Conservation (phyloP, 2,888 invertebrate species). For the Lasioglossum vierecki region DNA sequence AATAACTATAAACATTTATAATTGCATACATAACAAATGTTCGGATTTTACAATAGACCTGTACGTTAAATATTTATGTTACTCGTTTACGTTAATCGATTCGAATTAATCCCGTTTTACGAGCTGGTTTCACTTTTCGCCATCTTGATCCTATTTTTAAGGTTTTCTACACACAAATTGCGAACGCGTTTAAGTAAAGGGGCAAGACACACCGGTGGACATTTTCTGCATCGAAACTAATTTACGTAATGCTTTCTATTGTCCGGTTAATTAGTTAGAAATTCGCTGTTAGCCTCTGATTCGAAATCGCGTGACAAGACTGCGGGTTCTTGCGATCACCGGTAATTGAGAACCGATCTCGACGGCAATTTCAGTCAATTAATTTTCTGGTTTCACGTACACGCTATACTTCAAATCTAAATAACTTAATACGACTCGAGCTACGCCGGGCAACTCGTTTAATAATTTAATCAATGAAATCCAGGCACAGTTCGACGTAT, state of each 20-base stretch:
- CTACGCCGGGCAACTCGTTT: background rate
- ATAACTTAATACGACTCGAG: background rate
- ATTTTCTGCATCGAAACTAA: conserved; percentile 11
- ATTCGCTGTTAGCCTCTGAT: background rate
- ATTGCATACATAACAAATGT: background rate
- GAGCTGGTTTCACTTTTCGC: conserved; percentile 5
- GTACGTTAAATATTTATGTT: background rate
- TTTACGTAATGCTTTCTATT: background rate
- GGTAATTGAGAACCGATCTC: background rate
- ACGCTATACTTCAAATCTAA: background rate
- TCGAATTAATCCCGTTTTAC: background rate
- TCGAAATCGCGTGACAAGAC: conserved; percentile 6
- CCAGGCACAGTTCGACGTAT: background rate
- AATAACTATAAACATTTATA: background rate
- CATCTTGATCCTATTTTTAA: background rate
- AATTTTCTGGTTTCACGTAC: background rate
- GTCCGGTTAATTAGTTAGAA: conserved; percentile 14
- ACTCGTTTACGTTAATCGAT: background rate
- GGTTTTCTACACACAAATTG: conserved; percentile 4
- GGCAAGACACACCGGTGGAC: background rate
- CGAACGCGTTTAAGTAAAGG: background rate
- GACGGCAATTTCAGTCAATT: background rate
- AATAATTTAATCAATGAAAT: background rate
- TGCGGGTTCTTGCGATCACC: conserved; percentile 30
- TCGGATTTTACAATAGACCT: background rate